Evolutionary conservation across 2,888 invertebrate genomes (phyloP), one percentile per base, ranked within the genome.

Genomic region (Steinernema carpocapsae): DNA sequence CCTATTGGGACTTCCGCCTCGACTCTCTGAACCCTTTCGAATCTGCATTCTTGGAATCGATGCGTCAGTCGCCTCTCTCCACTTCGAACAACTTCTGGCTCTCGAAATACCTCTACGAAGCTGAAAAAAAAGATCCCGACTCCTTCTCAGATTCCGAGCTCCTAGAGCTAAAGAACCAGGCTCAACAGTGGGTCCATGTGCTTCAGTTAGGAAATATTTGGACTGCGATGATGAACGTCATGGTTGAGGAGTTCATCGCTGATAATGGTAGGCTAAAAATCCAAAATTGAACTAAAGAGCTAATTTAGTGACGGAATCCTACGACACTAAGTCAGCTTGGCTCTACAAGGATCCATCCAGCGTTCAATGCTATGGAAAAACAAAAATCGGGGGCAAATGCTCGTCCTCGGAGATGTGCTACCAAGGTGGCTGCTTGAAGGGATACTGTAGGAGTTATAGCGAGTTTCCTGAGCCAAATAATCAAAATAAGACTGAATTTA

Each of bases 341-440:
- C 29, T 64, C 32, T 64, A 64, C 17, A 22, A 64, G 19, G 64
- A 64, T 29, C 10, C 10, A 17, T 7, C 37, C 6, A 32, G 29
- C 24, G 29, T 2, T 3, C 17, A 14, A 1, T 64, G 64, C 37
- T 64, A 32, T 32, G 64, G 64, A n/a, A 64, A 37, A 17, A 32
- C 64, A 7, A 64, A 64, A 32, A 64, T 64, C 3, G 64, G 64
- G 12, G 32, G 64, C 17, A 64, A 64, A 64, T 64, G 64, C 32
- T 64, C 64, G 6, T 64, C 64, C 7, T 32, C 64, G 64, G 37
- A 64, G 64, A 64, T 64, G 64, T 64, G 64, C 19, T 32, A 64
- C 32, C 32, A 19, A 1, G 32, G 64, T 3, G 7, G 29, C 14
- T 64, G 64, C 29, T 6, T 64, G 12, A 64, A 64, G 64, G 64